A percentile compares a stretch with the other conserved stretches of the same genome.
These are phyloP conservation scores for Melanophora roralis DNA, from an alignment of 2,888 invertebrate genomes.

Conservation along the genomic window DNA sequence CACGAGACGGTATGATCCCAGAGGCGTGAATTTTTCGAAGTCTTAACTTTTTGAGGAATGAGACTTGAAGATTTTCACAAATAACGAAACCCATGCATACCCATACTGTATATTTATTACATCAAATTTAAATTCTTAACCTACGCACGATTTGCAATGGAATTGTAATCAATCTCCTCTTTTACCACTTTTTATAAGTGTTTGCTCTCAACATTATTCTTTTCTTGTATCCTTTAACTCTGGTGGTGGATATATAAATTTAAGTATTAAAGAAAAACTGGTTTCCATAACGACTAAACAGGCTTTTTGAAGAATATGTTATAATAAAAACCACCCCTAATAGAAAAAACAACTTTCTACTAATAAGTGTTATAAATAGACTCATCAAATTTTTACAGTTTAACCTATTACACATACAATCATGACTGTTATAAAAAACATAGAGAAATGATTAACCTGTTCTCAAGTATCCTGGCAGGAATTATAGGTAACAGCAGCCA, in stretches of 20 bases:
- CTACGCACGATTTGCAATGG: no score
- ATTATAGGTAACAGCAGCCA: not conserved
- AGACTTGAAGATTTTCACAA: no score
- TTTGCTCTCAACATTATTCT: no score
- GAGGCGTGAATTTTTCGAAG: no score
- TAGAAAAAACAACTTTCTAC: not conserved
- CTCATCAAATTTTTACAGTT: not conserved
- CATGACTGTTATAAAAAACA: constrained; percentile 35
- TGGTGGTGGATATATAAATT: constrained; percentile 7
- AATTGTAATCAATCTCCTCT: no score
- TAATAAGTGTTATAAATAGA: not conserved
- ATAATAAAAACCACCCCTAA: not conserved
- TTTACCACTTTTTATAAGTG: no score
- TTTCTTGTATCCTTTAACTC: not conserved
- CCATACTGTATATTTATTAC: no score
- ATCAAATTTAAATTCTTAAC: no score
- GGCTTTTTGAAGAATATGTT: not conserved
- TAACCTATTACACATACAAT: no score
- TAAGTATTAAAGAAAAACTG: not conserved
- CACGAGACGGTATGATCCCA: no score
- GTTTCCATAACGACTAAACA: constrained; percentile 20
- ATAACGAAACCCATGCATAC: no score
- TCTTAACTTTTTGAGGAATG: no score
- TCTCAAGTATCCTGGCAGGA: not conserved
- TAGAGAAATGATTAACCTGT: not conserved